Evolutionary conservation across 2,888 invertebrate species (phyloP).

Genomic region (Macaria notata): DNA sequence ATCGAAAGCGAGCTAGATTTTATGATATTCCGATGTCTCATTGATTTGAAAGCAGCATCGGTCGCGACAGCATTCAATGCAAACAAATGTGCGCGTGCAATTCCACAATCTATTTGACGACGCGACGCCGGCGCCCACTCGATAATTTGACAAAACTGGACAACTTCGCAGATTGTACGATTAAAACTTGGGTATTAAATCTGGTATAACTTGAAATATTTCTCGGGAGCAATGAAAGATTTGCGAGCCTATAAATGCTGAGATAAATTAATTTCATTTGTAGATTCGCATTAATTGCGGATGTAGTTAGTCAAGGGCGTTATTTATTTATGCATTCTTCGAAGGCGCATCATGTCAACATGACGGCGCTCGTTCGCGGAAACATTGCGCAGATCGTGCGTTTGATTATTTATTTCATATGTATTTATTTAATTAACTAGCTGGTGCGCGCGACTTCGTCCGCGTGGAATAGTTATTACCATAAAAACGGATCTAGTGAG

Average conservation of each 20-base stretch:
- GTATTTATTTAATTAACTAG: constrained; percentile 14
- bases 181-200: constrained; percentile 19
- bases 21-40: constrained; percentile 24
- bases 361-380: constrained; percentile 13
- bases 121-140: constrained; percentile 6
- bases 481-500: too few relatives aligned
- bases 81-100: constrained; percentile 29
- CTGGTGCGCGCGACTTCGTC: too few relatives aligned
- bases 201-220: constrained; percentile 12
- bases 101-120: constrained; percentile 28
- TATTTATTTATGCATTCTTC: constrained; percentile 9
- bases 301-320: constrained; percentile 4
- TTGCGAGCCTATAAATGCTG: constrained; percentile 14
- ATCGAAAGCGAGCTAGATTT: constrained; percentile 19
- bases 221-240: constrained; percentile 20
- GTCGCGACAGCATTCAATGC: constrained; percentile 27
- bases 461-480: too few relatives aligned
- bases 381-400: constrained; percentile 6
- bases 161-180: constrained; percentile 16
- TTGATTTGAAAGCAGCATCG: constrained; percentile 20
- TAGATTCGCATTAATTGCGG: constrained; percentile 10
- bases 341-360: constrained; percentile 9
- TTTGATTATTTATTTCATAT: constrained; percentile 2
- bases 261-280: constrained; percentile 20
- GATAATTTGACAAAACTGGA: constrained; percentile 20